Evolutionary conservation across 1,140 invertebrate species (phyloP).

Genomic region (Ceratina australensis): DNA sequence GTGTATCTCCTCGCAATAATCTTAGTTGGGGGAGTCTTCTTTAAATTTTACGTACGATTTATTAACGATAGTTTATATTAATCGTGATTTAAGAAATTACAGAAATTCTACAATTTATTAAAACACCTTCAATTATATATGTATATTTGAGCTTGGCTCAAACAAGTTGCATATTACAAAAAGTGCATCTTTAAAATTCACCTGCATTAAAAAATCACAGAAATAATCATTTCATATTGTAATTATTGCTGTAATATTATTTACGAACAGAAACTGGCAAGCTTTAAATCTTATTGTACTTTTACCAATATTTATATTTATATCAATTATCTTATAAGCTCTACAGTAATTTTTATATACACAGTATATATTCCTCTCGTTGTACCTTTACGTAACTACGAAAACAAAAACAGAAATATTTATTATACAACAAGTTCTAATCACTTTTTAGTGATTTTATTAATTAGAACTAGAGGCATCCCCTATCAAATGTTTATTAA

Average conservation of each 20-base stretch:
- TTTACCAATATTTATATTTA: too few relatives aligned
- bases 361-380: constrained; percentile 50
- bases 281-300: too few relatives aligned
- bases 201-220: too few relatives aligned
- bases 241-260: too few relatives aligned
- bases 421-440: constrained; percentile 55
- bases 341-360: constrained; percentile 55
- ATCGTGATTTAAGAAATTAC: constrained; percentile 51
- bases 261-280: too few relatives aligned
- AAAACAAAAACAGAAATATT: constrained; percentile 56
- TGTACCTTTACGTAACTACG: constrained; percentile 56
- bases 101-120: constrained; percentile 45
- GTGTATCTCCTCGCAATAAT: neutral
- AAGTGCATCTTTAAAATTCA: too few relatives aligned
- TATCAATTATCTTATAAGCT: too few relatives aligned
- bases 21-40: neutral
- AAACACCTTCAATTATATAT: constrained; percentile 22
- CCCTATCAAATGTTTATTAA: constrained; percentile 25
- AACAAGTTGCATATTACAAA: too few relatives aligned
- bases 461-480: constrained; percentile 34
- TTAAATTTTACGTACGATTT: constrained; percentile 37
- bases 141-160: constrained; percentile 15
- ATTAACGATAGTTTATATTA: constrained; percentile 4
- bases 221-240: too few relatives aligned
- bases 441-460: constrained; percentile 28